Evolutionary conservation across 2,113 vertebrate species (phyloP).

Genomic region (Acanthisitta chloris): DNA sequence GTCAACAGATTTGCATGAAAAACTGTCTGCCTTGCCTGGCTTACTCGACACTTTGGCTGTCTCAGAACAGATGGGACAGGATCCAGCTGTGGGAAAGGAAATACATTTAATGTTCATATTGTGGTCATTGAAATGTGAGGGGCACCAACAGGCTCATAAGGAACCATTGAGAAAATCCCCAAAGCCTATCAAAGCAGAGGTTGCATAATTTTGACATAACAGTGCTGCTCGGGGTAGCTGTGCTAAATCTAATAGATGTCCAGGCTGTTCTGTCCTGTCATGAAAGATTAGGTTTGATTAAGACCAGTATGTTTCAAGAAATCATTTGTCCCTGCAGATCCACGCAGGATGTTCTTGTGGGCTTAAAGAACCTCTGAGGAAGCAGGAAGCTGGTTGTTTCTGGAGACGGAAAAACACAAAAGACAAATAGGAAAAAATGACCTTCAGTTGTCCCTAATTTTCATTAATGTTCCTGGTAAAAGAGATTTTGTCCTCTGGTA

Average conservation of each 20-base stretch:
- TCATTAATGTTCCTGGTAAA: neutral
- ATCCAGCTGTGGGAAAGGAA: constrained; percentile 67
- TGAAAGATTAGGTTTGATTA: constrained; percentile 33
- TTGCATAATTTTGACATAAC: constrained; percentile 41
- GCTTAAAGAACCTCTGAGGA: neutral
- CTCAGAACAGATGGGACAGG: constrained; percentile 49
- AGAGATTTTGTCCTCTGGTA: neutral
- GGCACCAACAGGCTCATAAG: constrained; percentile 29
- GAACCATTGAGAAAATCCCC: constrained; percentile 52
- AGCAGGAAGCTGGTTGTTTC: neutral
- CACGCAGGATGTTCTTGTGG: neutral
- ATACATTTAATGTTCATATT: constrained; percentile 22
- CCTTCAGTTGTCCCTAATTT: neutral
- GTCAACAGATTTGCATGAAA: constrained; percentile 66
- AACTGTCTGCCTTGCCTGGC: constrained; percentile 49
- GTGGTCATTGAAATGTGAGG: constrained; percentile 37
- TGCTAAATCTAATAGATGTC: constrained; percentile 4
- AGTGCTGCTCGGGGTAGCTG: constrained; percentile 34
- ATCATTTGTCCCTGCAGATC: neutral
- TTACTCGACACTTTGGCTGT: constrained; percentile 55
- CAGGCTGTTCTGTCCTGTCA: neutral
- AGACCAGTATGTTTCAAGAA: constrained; percentile 17
- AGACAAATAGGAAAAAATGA: neutral
- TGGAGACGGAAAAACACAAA: neutral
- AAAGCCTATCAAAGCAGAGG: constrained; percentile 16